Evolutionary conservation across 2,888 invertebrate species (phyloP), one percentile per base, ranked within the genome.

Genomic region (Nipponacmea schrenckii): DNA sequence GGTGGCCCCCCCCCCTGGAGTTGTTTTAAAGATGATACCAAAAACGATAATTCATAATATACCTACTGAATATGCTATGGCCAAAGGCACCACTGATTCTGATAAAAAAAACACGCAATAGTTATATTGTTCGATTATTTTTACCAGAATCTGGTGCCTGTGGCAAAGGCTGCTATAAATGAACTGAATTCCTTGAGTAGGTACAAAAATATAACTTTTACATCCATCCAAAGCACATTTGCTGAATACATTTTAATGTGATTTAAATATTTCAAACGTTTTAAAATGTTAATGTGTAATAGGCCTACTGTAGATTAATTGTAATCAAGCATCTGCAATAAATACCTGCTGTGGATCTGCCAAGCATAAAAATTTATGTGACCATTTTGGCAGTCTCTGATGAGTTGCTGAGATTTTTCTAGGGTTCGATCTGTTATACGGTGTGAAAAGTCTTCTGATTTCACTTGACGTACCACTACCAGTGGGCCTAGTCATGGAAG

Each of bases 161-260:
- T 31, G 31, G 31, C 31, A 31, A 31, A 4, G 31, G 31, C 31
- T 31, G 31, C 31, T 31, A 31, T 31, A 31, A n/a, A n/a, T n/a
- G n/a, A n/a, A n/a, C n/a, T 31, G 31, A 31, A 31, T 31, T 31
- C 31, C 31, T 2, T 31, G 31, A 31, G 31, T 31, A 31, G 31
- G 4, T 56, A 56, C 56, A 17, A 56, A 56, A 56, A 56, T 20
- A 56, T 17, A 56, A 56, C n/a, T 48, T 48, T 48, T 48, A 48
- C 48, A 48, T n/a, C n/a, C n/a, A n/a, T 48, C n/a, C 48, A 48
- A 48, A 48, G 48, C 48, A 48, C n/a, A 48, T 48, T 48, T 48
- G 15, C 48, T 48, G 48, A 17, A 48, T 15, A 17, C 48, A 48
- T 48, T 14, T 48, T 48, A 48, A 48, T 48, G 48, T n/a, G 17